Evolutionary conservation across 2,888 invertebrate genomes (phyloP).

Genomic region (Nephrotoma appendiculata): DNA sequence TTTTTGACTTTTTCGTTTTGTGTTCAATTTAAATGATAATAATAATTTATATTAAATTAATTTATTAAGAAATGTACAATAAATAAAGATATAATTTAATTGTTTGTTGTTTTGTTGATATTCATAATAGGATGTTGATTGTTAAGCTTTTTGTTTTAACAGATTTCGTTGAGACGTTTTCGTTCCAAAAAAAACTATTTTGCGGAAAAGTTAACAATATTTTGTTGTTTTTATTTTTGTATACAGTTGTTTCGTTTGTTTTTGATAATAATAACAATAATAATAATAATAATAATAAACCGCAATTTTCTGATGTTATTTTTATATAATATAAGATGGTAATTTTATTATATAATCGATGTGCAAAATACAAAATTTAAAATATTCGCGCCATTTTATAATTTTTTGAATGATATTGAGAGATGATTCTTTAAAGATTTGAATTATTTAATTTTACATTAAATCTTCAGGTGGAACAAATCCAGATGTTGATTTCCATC

Average conservation of each 20-base stretch:
- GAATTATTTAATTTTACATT: conserved; percentile 19
- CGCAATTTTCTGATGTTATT: not conserved
- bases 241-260: not conserved
- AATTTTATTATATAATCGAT: not conserved
- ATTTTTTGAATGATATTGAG: not conserved
- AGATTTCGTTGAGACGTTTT: not conserved
- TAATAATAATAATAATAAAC: not conserved
- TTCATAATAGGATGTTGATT: not conserved
- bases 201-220: not conserved
- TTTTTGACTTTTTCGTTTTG: not conserved
- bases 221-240: not conserved
- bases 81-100: not conserved
- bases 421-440: not conserved
- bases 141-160: not conserved
- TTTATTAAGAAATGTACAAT: conserved; percentile 6
- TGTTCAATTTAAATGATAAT: conserved; percentile 1
- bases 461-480: conserved; percentile 2
- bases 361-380: not conserved
- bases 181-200: not conserved
- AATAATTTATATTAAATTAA: conserved; percentile 7
- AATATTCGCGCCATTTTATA: not conserved
- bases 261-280: not conserved
- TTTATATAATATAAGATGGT: not conserved
- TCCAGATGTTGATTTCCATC: conserved; percentile 29
- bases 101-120: not conserved